Percentiles rank a stretch among this genome's conserved stretches.
Evolutionary conservation across 2,888 invertebrate genomes (phyloP).

Genomic region (Vannuccia rotundouncinata): DNA sequence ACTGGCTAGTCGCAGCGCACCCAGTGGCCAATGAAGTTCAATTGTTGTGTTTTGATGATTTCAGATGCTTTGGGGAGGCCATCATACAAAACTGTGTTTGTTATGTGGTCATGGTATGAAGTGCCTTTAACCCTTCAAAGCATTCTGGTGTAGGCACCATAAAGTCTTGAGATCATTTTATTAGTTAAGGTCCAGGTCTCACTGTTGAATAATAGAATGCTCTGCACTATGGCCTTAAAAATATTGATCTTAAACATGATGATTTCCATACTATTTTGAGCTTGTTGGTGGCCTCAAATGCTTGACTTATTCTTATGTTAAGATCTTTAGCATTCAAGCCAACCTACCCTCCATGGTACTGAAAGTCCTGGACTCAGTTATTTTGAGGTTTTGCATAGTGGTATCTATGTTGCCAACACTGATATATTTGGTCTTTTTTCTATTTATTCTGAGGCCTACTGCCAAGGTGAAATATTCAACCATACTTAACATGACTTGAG

Average conservation of each 20-base stretch:
- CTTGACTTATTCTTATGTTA: conserved; percentile 21
- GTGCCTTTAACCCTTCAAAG: conserved; percentile 21
- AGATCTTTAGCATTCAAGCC: conserved; percentile 18
- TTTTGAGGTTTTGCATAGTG: conserved; percentile 13
- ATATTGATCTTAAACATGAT: conserved; percentile 16
- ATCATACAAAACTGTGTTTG: conserved; percentile 19
- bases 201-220: conserved; percentile 23
- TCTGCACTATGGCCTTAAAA: conserved; percentile 24
- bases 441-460: background rate
- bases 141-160: conserved; percentile 24
- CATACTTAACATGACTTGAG: conserved; percentile 21
- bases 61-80: conserved; percentile 7
- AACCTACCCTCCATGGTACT: conserved; percentile 8
- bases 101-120: conserved; percentile 6
- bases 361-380: conserved; percentile 20
- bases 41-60: background rate
- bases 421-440: background rate
- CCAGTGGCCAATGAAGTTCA: background rate
- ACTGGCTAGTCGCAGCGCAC: background rate
- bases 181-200: conserved; percentile 24
- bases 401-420: conserved; percentile 21
- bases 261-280: conserved; percentile 16
- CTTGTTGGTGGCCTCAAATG: conserved; percentile 13
- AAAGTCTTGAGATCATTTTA: conserved; percentile 10
- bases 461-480: conserved; percentile 9